Evolutionary conservation across 2,888 invertebrate genomes (phyloP), one percentile per base, ranked within the genome.

Genomic region (Cyclophora albipunctata): DNA sequence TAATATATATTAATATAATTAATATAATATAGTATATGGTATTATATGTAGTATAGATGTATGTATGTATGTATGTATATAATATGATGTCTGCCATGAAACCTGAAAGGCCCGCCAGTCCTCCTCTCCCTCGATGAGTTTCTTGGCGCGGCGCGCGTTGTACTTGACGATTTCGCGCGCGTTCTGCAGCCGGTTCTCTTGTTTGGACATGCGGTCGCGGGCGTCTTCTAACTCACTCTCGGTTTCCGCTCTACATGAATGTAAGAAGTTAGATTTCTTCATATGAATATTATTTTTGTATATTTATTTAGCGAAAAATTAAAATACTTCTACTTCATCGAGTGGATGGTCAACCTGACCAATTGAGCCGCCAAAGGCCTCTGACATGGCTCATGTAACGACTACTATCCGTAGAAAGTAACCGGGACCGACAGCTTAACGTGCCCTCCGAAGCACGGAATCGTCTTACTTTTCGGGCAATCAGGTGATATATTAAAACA

Each of bases 81-180:
- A 1, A 20, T 20, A 20, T 20, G 20, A 20, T 20, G 20, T 20
- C 20, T 20, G 20, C 2, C 20, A 2, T 20, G 20, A 20, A 33
- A 81, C 87, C 75, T 88, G 84, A 54, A 88, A 87, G 20, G 75
- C 62, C 2, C 81, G 72, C 85, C 85, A 86, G 1, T 81, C 76
- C 49, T 86, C 84, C 5, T 50, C 58, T 3, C 72, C 75, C 3
- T 84, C 83, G 34, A 86, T 68, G 0, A 86, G 70, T 54, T 78
- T 83, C 62, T 75, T 76, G 42, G 86, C 86, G 41, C 87, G 81
- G 47, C 61, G 72, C 41, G 75, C 64, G 66, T 84, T 79, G 7
- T 57, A 52, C 2, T 57, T 60, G 49, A 79, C 75, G n/a, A 78
- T 55, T 2, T 81, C 84, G 33, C 66, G 72, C 34, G 88, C 84